phyloP scores from a whole-genome alignment of 2,113 vertebrate genomes.

The Galeopterus variegatus region DNA sequence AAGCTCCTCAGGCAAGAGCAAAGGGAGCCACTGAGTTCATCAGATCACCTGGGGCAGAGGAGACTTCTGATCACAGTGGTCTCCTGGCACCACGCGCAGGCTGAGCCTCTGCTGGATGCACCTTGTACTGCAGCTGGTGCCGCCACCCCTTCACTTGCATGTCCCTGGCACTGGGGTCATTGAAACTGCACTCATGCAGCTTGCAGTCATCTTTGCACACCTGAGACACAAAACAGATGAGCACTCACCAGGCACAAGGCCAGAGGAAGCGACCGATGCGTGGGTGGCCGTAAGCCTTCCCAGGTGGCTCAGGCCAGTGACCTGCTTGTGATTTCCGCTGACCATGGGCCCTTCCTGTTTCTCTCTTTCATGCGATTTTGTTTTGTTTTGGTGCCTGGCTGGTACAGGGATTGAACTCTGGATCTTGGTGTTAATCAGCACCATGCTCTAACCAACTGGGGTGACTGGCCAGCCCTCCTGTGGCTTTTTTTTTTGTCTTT shows the following conservation, averaged over 20 bases:
- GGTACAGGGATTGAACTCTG: too few species aligned
- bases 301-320: too few species aligned
- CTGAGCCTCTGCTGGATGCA: conserved; percentile 38
- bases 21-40: neutral
- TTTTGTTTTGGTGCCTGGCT: too few species aligned
- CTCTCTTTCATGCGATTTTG: too few species aligned
- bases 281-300: neutral
- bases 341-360: too few species aligned
- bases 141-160: neutral
- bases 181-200: too few species aligned
- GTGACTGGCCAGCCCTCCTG: too few species aligned
- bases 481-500: too few species aligned
- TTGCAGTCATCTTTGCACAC: conserved; percentile 80
- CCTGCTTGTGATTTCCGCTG: too few species aligned
- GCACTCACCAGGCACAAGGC: rapidly evolving
- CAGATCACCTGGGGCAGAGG: neutral
- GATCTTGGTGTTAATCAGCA: too few species aligned
- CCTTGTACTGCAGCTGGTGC: conserved; percentile 93
- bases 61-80: neutral
- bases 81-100: neutral
- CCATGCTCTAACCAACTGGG: too few species aligned
- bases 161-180: too few species aligned
- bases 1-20: rapidly evolving
- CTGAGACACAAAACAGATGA: conserved; percentile 70
- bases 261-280: rapidly evolving